Evolutionary conservation across 2,888 invertebrate species (phyloP), one percentile per base, ranked within the genome.

Genomic region (Coelogynopora nodosa): DNA sequence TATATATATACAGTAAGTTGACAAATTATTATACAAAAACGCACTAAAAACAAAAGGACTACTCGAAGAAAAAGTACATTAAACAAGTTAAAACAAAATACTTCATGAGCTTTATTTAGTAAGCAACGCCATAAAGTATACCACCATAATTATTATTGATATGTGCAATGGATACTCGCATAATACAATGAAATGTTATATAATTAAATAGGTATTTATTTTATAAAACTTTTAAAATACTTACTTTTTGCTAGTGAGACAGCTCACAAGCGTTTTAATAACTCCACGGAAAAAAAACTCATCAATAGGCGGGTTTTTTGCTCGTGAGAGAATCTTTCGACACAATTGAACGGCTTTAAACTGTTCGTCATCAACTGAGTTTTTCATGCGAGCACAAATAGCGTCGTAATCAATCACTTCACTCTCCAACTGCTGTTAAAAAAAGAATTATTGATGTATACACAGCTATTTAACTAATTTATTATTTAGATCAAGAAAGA

Each of bases 221-320:
- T 84, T 85, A 74, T 13, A n/a, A 74, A 26, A 10, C 18, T 5
- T 74, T 74, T 74, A 74, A 74, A 74, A 29, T 0, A 74, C 30
- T 23, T 85, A 49, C 23, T 28, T 30, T 27, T 82, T 28, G 5
- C 10, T 26, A 2, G 84, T 31, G 87, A 98, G 92, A 82, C 96
- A 96, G 67, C 94, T 93, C 0, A 97, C 94, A 90, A 97, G 94
- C 84, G 94, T 94, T 0, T 95, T 95, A 13, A 98, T 95, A 87
- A 97, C 94, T 0, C 96, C 97, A 88, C 95, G 94, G 0, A 94
- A 91, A 88, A 98, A 95, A 94, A 98, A 95, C 29, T 94, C 92
- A 89, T 95, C 94, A 89, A 98, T 97, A 0, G 97, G 98, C 0
- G 97, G 98, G 92, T 95, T 95, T 89, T 95, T 94, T 90, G 96